Percentiles rank a stretch among this genome's conserved stretches.
These are phyloP conservation scores for Falco biarmicus DNA, from an alignment of 2,797 vertebrate species.

Conservation along the genomic window DNA sequence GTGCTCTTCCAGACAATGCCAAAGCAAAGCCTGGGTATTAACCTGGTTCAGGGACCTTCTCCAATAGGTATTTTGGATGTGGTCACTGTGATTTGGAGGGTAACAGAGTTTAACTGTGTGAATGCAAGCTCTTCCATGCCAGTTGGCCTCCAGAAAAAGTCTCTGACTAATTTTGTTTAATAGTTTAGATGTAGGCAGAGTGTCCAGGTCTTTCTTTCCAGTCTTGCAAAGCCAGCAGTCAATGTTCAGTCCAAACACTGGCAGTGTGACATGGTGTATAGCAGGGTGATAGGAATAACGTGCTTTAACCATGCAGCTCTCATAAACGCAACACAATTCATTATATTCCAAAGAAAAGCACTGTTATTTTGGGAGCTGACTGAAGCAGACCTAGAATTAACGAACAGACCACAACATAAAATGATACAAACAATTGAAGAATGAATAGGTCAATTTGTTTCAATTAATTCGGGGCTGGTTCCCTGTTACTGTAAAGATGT, in stretches of 20 bases:
- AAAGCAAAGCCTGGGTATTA: background rate
- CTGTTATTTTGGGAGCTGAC: background rate
- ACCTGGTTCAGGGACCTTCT: background rate
- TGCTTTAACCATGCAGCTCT: background rate
- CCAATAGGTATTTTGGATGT: background rate
- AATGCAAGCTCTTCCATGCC: background rate
- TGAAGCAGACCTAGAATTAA: background rate
- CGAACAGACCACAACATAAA: background rate
- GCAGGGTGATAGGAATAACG: background rate
- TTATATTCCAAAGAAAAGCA: slow-evolving; percentile 5
- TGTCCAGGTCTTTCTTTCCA: background rate
- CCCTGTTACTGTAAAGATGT: background rate
- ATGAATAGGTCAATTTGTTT: background rate
- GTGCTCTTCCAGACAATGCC: background rate
- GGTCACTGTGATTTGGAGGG: background rate
- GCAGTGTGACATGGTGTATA: background rate
- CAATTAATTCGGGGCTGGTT: background rate
- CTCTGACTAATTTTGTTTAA: background rate
- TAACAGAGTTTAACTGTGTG: background rate
- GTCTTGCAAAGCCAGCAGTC: background rate
- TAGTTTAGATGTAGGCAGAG: background rate
- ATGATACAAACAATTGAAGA: background rate
- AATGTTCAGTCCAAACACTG: background rate
- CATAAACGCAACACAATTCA: background rate
- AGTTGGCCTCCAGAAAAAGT: background rate